phyloP scores from a whole-genome alignment of 1,140 invertebrate species.

The Stegodyphus dumicola region DNA sequence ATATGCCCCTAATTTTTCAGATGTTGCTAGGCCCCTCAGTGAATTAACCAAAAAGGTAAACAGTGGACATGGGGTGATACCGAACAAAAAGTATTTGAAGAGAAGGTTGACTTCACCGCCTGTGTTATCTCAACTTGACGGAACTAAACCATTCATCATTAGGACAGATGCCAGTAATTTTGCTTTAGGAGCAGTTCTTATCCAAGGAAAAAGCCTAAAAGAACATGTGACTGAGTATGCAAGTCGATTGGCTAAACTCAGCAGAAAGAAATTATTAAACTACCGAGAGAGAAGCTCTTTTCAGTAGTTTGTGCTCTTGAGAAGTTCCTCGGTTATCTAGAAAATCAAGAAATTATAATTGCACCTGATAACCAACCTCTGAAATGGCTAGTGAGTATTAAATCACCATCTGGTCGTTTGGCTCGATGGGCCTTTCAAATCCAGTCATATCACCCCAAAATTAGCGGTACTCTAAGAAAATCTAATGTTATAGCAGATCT shows the following conservation, averaged over 20 bases:
- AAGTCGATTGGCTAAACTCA: neutral
- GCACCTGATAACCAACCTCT: constrained; percentile 63
- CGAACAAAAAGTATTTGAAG: neutral
- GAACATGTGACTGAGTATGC: neutral
- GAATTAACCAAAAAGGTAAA: neutral
- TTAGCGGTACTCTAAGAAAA: neutral
- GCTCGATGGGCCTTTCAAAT: too few relatives aligned
- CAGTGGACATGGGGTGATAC: neutral
- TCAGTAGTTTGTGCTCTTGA: neutral
- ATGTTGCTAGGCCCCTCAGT: neutral
- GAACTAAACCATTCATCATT: neutral
- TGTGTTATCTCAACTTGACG: neutral
- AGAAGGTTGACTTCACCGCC: neutral
- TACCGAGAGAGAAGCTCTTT: neutral
- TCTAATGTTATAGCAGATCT: constrained; percentile 62
- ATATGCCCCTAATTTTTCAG: neutral
- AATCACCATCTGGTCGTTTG: constrained; percentile 1
- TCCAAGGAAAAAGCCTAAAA: neutral
- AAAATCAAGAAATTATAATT: constrained; percentile 62
- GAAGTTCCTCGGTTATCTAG: constrained; percentile 37
- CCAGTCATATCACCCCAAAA: neutral
- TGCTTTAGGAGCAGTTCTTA: neutral
- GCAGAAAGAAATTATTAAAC: neutral
- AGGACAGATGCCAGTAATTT: neutral
- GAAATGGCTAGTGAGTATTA: constrained; percentile 3